Evolutionary conservation across 2,797 vertebrate species (phyloP).

Genomic region (Lagothrix lagotricha): DNA sequence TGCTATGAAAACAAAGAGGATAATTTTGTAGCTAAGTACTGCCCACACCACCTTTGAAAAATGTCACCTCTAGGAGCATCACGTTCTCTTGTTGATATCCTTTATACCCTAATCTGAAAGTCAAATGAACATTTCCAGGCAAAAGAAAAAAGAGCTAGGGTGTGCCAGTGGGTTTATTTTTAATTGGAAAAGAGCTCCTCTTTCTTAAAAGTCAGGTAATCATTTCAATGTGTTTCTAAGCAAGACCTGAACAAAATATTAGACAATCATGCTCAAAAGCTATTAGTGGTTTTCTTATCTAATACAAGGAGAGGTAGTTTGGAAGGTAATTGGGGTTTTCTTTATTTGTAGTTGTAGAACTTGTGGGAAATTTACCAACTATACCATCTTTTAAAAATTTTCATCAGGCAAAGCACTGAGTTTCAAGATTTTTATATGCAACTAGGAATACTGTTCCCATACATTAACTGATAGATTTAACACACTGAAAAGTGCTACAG

Average conservation of each 20-base stretch:
- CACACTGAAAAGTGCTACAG: conserved; percentile 1
- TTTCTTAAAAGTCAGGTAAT: conserved; percentile 75
- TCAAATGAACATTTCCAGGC: conserved; percentile 71
- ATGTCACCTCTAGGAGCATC: conserved; percentile 58
- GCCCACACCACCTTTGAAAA: conserved; percentile 58
- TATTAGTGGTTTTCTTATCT: conserved; percentile 72
- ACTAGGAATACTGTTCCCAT: neutral
- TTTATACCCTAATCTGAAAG: conserved; percentile 74
- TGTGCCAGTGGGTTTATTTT: conserved; percentile 70
- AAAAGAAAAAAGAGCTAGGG: conserved; percentile 68
- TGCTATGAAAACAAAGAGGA: conserved; percentile 48
- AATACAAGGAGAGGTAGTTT: conserved; percentile 53
- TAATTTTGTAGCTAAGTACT: conserved; percentile 55
- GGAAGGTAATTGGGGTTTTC: conserved; percentile 61
- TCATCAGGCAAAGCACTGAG: neutral
- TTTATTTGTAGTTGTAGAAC: conserved; percentile 56
- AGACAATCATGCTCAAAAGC: conserved; percentile 69
- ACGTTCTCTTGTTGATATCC: conserved; percentile 62
- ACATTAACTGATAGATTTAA: conserved; percentile 27
- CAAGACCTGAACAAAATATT: conserved; percentile 77
- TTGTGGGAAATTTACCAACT: conserved; percentile 51
- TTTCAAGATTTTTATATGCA: conserved; percentile 25
- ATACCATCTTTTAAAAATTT: neutral
- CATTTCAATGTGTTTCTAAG: conserved; percentile 73
- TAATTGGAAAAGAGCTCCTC: conserved; percentile 65